Base-by-base conservation (phyloP, 2,888 invertebrate species). In the Lycia hirtaria region DNA sequence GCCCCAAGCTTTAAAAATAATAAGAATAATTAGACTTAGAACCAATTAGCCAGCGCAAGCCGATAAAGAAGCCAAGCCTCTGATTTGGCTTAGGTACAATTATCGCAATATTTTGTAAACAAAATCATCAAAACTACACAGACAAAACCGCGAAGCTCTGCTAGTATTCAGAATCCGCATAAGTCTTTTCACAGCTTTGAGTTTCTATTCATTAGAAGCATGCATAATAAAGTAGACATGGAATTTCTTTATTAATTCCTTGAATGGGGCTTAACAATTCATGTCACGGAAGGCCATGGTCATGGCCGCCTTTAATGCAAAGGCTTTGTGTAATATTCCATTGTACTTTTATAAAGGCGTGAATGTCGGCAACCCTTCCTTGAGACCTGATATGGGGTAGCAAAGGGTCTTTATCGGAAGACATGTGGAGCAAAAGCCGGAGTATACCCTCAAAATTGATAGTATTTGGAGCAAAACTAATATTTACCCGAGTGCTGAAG, bases 171-270 rank as follows among this genome's bases (percentile, higher is more conserved):
- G 4, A 14, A 14, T 26, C 5, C 17, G 4, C 35, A 35, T 19
- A 19, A 7, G 19, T 10, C n/a, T 10, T 37, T 19, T 19, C 33
- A 33, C 9, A 33, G 15, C 40, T 14, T 14, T 24, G 40, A 24
- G 24, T 7, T 22, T 17, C 10, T 0, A 22, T 26, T 26, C 17
- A 41, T 15, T 17, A 41, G 15, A 24, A 10, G 15, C 24, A 35
- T 47, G 26, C 17, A 35, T n/a, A 47, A 47, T 35, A 35, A 44
- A 44, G 19, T 10, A 5, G 44, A 20, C 33, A 35, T 6, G 35
- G 47, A 35, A 47, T 47, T 47, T 47, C 47, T 47, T 47, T 47
- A 47, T 47, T 47, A 47, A 47, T 47, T 35, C 35, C 17, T 14
- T 35, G 37, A 37, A 37, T 37, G 22, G 35, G 35, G 22, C 15